These are phyloP conservation scores for Megamerina dolium DNA, from an alignment of 2,888 invertebrate species.

Conservation along the genomic window DNA sequence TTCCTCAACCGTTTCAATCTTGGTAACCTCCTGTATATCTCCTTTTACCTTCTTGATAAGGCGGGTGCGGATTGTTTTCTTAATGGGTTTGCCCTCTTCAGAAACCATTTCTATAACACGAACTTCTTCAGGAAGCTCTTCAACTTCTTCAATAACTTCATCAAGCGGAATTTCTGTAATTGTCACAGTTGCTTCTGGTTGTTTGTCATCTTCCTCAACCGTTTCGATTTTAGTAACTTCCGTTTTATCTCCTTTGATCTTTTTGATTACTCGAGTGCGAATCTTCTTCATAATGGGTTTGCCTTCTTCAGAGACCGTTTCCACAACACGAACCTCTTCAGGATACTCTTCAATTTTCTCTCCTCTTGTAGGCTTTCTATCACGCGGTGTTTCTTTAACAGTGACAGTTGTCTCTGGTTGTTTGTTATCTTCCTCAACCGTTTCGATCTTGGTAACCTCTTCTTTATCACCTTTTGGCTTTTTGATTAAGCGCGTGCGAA, in stretches of 20 bases:
- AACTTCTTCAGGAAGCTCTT: conserved; percentile 25
- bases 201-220: conserved; percentile 1
- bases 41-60: conserved; percentile 39
- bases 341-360: neutral
- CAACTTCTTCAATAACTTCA: conserved; percentile 19
- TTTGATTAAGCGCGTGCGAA: conserved; percentile 26
- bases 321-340: neutral
- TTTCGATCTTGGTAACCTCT: conserved; percentile 28
- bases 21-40: conserved; percentile 38
- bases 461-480: conserved; percentile 26
- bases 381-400: conserved; percentile 19
- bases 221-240: neutral
- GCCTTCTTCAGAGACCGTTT: neutral
- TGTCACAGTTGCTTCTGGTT: neutral
- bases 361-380: neutral
- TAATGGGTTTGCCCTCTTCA: conserved; percentile 28
- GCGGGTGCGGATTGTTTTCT: conserved; percentile 39
- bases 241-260: neutral
- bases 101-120: conserved; percentile 34
- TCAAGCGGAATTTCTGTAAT: conserved; percentile 1
- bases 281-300: neutral
- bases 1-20: conserved; percentile 46
- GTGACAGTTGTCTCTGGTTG: conserved; percentile 24
- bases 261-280: neutral
- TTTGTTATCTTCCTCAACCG: conserved; percentile 26